Evolutionary conservation across 2,797 vertebrate species (phyloP), one percentile per base, ranked within the genome.

Genomic region (Rhinophrynus dorsalis): DNA sequence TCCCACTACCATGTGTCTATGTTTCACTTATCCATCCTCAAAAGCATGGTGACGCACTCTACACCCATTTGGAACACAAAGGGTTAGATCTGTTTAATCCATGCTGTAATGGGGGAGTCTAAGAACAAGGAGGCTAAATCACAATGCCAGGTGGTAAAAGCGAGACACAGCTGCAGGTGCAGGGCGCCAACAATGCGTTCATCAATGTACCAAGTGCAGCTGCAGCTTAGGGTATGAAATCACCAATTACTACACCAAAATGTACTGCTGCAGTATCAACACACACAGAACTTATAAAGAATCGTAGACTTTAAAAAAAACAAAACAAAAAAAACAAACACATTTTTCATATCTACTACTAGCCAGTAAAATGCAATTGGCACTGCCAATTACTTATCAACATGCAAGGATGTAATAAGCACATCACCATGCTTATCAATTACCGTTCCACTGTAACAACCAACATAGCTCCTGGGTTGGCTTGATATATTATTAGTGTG

Each of bases 91-190:
- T 8, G 9, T 3, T 12, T 6, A 13, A 24, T 11, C 2, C 17
- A 3, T 21, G 32, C 1, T 23, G 23, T 23, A 54, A 40, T 13
- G 18, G 1, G 48, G 6, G 21, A 56, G 59, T 29, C 42, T 48
- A 32, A 8, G 6, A 15, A n/a, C 7, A 23, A 5, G 76, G 74
- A 78, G 78, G 80, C 78, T 84, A 87, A 86, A 84, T 84, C 84
- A 88, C 75, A 80, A 70, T 75, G 81, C 85, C 82, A 90, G 85
- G 90, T 93, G 89, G 86, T 81, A 79, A 85, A 84, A 81, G 83
- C 83, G 81, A 80, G 83, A 71, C 77, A 74, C 65, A 88, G 88
- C 90, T 95, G 93, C 94, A 96, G 93, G 92, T 95, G 93, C 91
- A 91, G 78, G 85, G 80, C 78, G 76, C 85, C 60, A 1, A 77